phyloP scores from a whole-genome alignment of 1,140 invertebrate species.

The Hormaphis cornu region DNA sequence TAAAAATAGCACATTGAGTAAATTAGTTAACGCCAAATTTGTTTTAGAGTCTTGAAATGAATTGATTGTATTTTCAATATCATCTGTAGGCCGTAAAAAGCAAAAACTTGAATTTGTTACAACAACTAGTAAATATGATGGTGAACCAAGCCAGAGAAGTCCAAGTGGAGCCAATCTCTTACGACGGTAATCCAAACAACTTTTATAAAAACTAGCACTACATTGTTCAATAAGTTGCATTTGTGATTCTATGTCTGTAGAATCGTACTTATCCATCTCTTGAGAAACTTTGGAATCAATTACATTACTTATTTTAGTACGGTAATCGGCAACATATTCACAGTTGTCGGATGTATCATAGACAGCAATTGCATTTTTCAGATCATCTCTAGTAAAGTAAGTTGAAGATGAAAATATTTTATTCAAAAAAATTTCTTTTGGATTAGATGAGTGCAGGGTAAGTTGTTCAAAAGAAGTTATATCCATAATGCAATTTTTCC shows the following conservation, averaged over 20 bases:
- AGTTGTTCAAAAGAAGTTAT: conserved; percentile 16
- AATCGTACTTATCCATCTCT: conserved; percentile 27
- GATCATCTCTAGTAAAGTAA: conserved; percentile 21
- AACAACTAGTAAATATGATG: conserved; percentile 14
- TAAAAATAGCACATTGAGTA: neutral
- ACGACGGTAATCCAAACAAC: conserved; percentile 22
- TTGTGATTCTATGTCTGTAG: conserved; percentile 10
- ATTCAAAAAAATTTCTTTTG: conserved; percentile 16
- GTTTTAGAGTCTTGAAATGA: neutral
- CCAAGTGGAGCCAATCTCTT: conserved; percentile 25
- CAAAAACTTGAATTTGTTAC: conserved; percentile 28
- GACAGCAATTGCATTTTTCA: conserved; percentile 28
- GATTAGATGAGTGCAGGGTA: neutral
- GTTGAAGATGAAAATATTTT: conserved; percentile 22
- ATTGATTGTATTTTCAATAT: neutral
- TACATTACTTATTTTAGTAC: conserved; percentile 16
- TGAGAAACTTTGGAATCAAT: conserved; percentile 27
- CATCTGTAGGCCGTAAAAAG: conserved; percentile 17
- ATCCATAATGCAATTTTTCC: conserved; percentile 18
- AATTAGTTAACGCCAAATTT: neutral
- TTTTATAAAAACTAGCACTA: conserved; percentile 27
- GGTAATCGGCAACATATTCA: conserved; percentile 10
- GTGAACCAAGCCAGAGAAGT: conserved; percentile 1
- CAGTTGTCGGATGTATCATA: conserved; percentile 21
- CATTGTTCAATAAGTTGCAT: conserved; percentile 24